Evolutionary conservation across 2,797 vertebrate species (phyloP).

Genomic region (Naso thynnoides): DNA sequence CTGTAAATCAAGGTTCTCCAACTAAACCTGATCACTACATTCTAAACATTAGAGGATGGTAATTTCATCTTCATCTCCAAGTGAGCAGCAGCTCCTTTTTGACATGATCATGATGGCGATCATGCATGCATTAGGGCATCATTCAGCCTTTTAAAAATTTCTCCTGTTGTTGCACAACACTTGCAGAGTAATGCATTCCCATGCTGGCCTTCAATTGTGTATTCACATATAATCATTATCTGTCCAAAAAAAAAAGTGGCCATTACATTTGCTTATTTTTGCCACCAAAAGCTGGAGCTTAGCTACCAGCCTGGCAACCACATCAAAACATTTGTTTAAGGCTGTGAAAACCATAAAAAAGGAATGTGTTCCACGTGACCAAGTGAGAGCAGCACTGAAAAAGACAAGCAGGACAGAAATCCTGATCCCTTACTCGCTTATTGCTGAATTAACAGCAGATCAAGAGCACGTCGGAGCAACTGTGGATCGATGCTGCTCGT

Average conservation of each 20-base stretch:
- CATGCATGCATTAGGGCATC: not conserved
- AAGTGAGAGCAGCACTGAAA: slow-evolving; percentile 15
- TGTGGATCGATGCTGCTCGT: not conserved
- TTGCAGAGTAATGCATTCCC: not conserved
- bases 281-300: slow-evolving; percentile 17
- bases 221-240: not conserved
- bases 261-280: slow-evolving; percentile 17
- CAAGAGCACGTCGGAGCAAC: not conserved
- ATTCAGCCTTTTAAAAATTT: not conserved
- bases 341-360: slow-evolving; percentile 20
- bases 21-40: not conserved
- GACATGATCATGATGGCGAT: slow-evolving; percentile 2
- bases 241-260: slow-evolving; percentile 2
- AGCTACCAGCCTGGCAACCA: slow-evolving; percentile 36
- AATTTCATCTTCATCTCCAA: not conserved
- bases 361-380: slow-evolving; percentile 48
- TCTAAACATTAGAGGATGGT: not conserved
- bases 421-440: not conserved
- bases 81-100: slow-evolving; percentile 12
- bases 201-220: not conserved
- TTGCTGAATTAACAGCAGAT: slow-evolving; percentile 3
- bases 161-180: not conserved
- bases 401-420: slow-evolving; percentile 20
- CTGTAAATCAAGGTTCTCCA: not conserved
- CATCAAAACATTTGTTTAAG: slow-evolving; percentile 42